Conservation (phyloP, 2,113 vertebrate species). For the Montifringilla adamsi region DNA sequence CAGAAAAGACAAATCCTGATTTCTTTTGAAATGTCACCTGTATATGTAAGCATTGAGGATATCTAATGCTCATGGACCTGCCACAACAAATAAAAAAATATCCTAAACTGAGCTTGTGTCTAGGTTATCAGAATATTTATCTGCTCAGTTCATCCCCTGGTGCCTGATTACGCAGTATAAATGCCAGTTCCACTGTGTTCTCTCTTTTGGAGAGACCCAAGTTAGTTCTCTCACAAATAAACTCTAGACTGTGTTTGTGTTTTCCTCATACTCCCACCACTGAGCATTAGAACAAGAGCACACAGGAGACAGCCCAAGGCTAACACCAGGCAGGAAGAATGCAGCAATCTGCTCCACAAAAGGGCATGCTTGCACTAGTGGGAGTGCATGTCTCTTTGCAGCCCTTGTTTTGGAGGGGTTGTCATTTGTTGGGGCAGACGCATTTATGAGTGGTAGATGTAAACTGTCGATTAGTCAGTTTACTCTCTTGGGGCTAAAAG, state of each 20-base stretch:
- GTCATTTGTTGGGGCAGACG: background rate
- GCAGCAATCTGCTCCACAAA: background rate
- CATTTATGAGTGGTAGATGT: background rate
- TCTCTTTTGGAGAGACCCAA: background rate
- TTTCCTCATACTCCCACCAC: background rate
- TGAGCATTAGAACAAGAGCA: background rate
- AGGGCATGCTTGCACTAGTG: background rate
- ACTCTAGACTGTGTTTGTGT: background rate
- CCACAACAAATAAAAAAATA: background rate
- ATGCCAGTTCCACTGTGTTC: background rate
- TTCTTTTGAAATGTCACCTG: background rate
- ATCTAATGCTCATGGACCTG: background rate
- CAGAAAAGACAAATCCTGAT: background rate
- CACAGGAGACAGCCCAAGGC: background rate
- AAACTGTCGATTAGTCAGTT: background rate
- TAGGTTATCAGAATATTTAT: background rate
- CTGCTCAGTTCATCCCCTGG: background rate
- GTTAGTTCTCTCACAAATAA: background rate
- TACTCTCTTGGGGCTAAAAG: background rate
- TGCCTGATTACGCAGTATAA: background rate
- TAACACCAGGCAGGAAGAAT: fast-evolving
- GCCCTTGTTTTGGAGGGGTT: background rate
- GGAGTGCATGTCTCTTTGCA: background rate
- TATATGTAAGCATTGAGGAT: background rate
- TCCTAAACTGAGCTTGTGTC: background rate